Conservation (phyloP, 2,113 vertebrate species). For the Murina feae region DNA sequence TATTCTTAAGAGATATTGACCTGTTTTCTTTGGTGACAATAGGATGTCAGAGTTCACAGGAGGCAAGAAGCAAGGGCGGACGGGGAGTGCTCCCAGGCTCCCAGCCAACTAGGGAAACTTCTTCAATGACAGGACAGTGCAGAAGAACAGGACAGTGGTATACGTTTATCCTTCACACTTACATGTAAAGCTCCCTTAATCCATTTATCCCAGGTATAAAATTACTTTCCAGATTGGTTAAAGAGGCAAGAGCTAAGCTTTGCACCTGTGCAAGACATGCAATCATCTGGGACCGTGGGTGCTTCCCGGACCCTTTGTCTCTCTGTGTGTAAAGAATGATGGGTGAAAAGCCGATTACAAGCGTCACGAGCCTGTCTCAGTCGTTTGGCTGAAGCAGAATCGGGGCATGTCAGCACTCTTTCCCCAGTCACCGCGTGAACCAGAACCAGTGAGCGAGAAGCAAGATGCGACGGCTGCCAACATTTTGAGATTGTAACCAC, state of each 20-base stretch:
- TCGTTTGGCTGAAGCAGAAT: neutral
- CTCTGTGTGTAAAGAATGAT: neutral
- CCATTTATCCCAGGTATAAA: neutral
- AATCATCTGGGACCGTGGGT: neutral
- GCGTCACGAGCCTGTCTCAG: neutral
- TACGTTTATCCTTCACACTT: neutral
- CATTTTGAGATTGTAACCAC: neutral
- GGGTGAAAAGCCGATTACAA: slow-evolving; percentile 25
- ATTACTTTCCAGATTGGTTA: neutral
- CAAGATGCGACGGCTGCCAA: neutral
- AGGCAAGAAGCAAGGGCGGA: neutral
- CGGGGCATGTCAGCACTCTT: neutral
- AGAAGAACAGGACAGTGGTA: neutral
- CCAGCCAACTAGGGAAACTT: neutral
- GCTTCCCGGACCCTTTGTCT: neutral
- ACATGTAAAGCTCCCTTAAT: neutral
- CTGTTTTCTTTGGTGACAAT: neutral
- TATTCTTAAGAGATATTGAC: neutral
- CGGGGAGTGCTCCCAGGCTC: neutral
- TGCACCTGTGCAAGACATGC: neutral
- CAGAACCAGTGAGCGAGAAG: neutral
- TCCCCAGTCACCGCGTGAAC: neutral
- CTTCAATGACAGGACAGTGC: neutral
- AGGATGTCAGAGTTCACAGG: neutral
- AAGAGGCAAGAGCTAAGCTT: neutral